Base-by-base conservation (phyloP, 2,888 invertebrate species). In the Biston stratarius region DNA sequence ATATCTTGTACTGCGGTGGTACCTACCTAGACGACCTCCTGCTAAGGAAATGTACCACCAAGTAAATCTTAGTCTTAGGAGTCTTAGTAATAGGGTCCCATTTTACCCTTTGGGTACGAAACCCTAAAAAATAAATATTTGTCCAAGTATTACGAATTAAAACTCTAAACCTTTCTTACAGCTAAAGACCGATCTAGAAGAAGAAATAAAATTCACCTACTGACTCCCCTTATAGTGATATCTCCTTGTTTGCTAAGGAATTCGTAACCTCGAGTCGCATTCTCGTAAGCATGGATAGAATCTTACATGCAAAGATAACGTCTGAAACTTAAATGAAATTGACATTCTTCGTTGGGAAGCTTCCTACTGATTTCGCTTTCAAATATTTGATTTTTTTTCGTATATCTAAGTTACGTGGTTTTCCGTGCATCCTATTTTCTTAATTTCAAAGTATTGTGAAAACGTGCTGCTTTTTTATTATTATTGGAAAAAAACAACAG, bases 161-260 rank as follows among this genome's bases (percentile, higher is more conserved):
- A 24, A 24, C n/a, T 24, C 24, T 24, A 24, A 24, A 3, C 24
- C 24, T 24, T 2, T 24, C 24, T 24, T 0, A 8, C 42, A 42
- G 11, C 5, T 12, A 42, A 45, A 2, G 3, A 5, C 6, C n/a
- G 44, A 6, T 6, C n/a, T 2, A 6, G 6, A 6, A 15, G 15
- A 15, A 9, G 48, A 33, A 24, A 11, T n/a, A 6, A 45, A 58
- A 6, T 15, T 60, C 1, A 10, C 51, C 9, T 47, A 57, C 66
- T 66, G 51, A 8, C 12, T 3, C 15, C 0, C 36, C 12, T 14
- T 44, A 12, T 47, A 60, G 42, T 45, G 14, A 12, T 5, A 38
- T 11, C 24, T 47, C 42, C 61, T 74, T 80, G 80, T 82, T 80
- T 79, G 78, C 72, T 74, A 67, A 74, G 71, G 75, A 78, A 79